Evolutionary conservation across 2,888 invertebrate species (phyloP), one percentile per base, ranked within the genome.

Genomic region (Anthoptus insignis): DNA sequence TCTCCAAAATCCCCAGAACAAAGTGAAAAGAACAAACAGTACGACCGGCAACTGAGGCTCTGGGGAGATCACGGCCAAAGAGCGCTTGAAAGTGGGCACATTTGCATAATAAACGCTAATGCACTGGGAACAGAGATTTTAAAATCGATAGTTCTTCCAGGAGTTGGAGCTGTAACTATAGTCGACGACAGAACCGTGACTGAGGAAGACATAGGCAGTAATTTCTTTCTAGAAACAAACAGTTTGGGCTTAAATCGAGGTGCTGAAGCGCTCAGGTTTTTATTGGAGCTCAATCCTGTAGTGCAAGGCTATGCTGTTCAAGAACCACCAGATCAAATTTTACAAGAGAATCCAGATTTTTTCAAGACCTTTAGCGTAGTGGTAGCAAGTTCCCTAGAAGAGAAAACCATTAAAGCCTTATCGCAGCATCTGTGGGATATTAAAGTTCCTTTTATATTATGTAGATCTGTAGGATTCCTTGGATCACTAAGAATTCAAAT

Each of bases 51-150:
- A 87, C 90, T 97, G 67, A 97, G 98, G 81, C 94, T 99, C 77
- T 99, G 99, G 99, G 99, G 99, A 69, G 99, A 99, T 84, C 99
- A 99, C 89, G 99, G 99, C 0, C 99, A 99, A 90, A 89, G 94
- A 70, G 94, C 97, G 3, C 93, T 99, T 64, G 99, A 99, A 94
- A 94, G 95, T 69, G 96, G 99, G 14, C 97, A 97, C 84, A 96
- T 99, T 74, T 99, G 99, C 84, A 87, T 99, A 22, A 96, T 99
- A 71, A 99, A 99, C 89, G 99, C 98, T 0, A 98, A 97, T 45
- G 98, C 97, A 6, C 94, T 98, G 52, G 99, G 99, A 13, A 99
- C 99, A 22, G 99, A 99, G 94, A 96, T 98, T 64, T 89, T 99
- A 27, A 99, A 99, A 87, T 98, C 98, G 24, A 94, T 99, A 29